Base-by-base conservation (phyloP, 2,888 invertebrate genomes). In the Lasiommata megera region DNA sequence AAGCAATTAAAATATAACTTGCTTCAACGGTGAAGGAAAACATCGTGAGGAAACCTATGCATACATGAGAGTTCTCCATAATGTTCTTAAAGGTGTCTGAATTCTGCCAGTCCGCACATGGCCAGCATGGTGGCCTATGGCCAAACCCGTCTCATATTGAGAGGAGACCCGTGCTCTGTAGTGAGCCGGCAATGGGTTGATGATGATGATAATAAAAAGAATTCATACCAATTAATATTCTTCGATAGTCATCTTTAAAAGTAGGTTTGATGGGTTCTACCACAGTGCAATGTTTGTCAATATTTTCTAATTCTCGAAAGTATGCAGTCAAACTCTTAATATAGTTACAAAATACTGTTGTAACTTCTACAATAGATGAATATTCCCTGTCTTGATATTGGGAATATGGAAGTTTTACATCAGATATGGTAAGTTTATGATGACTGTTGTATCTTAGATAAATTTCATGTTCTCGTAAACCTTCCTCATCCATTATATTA, bases 201-300 rank as follows among this genome's bases (percentile, higher is more conserved):
- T 2, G 23, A 23, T 3, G 2, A 23, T 23, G 5, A 23, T 23
- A 37, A 51, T n/a, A 36, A 52, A 9, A 52, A 16, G 52, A 9
- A 29, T 7, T n/a, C 68, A 64, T 65, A 89, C 89, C 88, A 54
- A 90, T 61, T 36, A 76, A 62, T 65, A 90, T 82, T 74, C 77
- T 82, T 65, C 89, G 79, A 61, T 76, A 88, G 53, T 84, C 77
- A 67, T 88, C 84, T 69, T 82, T 86, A 54, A 79, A 85, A 38
- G 83, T 72, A 52, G 79, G 77, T 47, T 76, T 70, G 9, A 72
- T 40, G 1, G 89, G 89, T 60, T 90, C 89, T 74, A 84, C 76
- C 1, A 90, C 71, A 11, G 73, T 74, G 67, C 85, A 89, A 55
- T 65, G 67, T 14, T 66, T 62, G 64, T 87, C 84, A 56, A 89